phyloP scores from a whole-genome alignment of 1,140 invertebrate species.

The Maconellicoccus hirsutus region DNA sequence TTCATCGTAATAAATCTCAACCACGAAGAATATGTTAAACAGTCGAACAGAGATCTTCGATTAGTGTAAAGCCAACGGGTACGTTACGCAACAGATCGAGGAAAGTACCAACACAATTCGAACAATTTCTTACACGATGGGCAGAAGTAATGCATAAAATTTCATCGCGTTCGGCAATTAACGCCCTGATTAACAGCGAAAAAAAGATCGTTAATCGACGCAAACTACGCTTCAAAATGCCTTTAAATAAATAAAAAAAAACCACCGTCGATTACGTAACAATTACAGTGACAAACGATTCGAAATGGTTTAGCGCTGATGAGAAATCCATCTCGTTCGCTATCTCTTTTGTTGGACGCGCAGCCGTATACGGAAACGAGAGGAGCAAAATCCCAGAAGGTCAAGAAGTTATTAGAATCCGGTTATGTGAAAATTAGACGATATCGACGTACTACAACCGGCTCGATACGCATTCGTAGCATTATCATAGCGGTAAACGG shows the following conservation, averaged over 20 bases:
- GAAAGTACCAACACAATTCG: not conserved
- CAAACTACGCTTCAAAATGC: not conserved
- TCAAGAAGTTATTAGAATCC: not conserved
- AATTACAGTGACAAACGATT: not conserved
- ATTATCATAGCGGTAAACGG: too few species aligned
- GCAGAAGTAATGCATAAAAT: slow-evolving; percentile 16
- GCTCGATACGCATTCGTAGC: too few species aligned
- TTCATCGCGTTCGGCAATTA: slow-evolving; percentile 15
- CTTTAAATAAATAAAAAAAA: not conserved
- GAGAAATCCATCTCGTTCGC: not conserved
- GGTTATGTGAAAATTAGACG: not conserved
- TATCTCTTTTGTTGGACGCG: not conserved
- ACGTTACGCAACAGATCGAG: slow-evolving; percentile 15
- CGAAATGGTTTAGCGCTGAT: not conserved
- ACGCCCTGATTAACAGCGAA: not conserved
- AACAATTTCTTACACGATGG: not conserved
- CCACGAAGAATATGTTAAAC: not conserved
- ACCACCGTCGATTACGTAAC: not conserved
- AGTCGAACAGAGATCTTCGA: slow-evolving; percentile 16
- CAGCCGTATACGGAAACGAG: not conserved
- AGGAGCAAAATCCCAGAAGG: not conserved
- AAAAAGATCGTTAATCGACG: too few species aligned
- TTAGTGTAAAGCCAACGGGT: slow-evolving; percentile 18
- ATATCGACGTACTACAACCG: not conserved
- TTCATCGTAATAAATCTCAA: slow-evolving; percentile 6